Percentiles rank a stretch among this genome's conserved stretches.
Conservation (phyloP, 1,140 invertebrate species). For the Platyura marginata region DNA sequence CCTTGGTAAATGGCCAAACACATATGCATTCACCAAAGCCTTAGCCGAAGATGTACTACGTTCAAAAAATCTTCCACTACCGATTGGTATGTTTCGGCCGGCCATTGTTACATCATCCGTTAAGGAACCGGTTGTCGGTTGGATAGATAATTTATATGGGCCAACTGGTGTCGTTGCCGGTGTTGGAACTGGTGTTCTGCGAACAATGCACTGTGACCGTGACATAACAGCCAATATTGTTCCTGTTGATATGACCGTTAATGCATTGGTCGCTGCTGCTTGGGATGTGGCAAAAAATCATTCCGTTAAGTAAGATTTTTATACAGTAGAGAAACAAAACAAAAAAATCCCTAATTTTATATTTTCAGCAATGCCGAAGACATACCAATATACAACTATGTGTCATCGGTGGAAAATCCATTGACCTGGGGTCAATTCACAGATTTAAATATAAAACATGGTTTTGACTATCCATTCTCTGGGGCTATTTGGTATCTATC, state of each 20-base stretch:
- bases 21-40: slow-evolving; percentile 58
- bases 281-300: slow-evolving; percentile 36
- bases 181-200: slow-evolving; percentile 53
- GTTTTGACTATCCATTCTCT: slow-evolving; percentile 27
- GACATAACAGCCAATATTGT: slow-evolving; percentile 56
- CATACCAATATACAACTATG: slow-evolving; percentile 43
- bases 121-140: slow-evolving; percentile 47
- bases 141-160: slow-evolving; percentile 77
- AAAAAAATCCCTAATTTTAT: background rate
- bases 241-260: slow-evolving; percentile 68
- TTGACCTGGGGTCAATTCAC: slow-evolving; percentile 39
- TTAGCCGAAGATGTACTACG: slow-evolving; percentile 43
- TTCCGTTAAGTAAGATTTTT: slow-evolving; percentile 22
- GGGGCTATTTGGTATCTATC: slow-evolving; percentile 34
- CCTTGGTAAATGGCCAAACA: slow-evolving; percentile 46
- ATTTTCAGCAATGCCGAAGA: slow-evolving; percentile 19
- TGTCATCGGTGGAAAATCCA: slow-evolving; percentile 38
- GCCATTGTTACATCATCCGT: slow-evolving; percentile 46
- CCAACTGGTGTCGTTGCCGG: slow-evolving; percentile 37
- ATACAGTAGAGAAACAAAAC: background rate
- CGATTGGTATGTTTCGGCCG: slow-evolving; percentile 43
- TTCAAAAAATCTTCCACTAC: slow-evolving; percentile 34
- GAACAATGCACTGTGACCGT: slow-evolving; percentile 40
- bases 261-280: slow-evolving; percentile 52
- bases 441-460: slow-evolving; percentile 23